phyloP scores from a whole-genome alignment of 2,797 vertebrate species.

The Gymnocypris eckloni region DNA sequence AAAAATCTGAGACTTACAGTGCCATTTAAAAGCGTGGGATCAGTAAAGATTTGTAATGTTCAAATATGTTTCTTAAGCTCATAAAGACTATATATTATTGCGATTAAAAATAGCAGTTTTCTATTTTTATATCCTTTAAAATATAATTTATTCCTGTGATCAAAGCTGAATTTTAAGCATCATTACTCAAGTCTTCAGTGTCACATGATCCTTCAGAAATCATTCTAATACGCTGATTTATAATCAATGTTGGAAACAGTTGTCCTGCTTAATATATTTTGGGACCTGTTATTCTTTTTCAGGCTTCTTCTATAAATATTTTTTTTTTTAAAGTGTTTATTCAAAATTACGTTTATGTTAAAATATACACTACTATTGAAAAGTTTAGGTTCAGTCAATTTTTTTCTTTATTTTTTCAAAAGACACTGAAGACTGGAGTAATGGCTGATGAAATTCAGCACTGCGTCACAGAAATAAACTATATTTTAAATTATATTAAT shows the following conservation, averaged over 20 bases:
- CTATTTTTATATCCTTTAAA: neutral
- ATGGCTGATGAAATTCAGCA: neutral
- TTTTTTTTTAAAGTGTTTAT: no score
- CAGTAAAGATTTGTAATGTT: neutral
- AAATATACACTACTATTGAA: neutral
- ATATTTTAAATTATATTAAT: no score
- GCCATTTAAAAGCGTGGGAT: neutral
- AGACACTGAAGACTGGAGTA: neutral
- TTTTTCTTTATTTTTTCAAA: neutral
- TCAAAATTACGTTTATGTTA: neutral
- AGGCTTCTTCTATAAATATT: no score
- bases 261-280: neutral
- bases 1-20: neutral
- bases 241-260: neutral
- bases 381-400: neutral
- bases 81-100: neutral
- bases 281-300: neutral
- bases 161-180: neutral
- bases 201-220: neutral
- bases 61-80: neutral
- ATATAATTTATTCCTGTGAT: neutral
- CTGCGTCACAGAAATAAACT: no score
- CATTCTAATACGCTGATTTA: neutral
- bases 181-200: neutral
- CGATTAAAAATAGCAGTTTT: neutral